These are phyloP conservation scores for Margaritifera margaritifera DNA, from an alignment of 2,888 invertebrate species.

Conservation along the genomic window DNA sequence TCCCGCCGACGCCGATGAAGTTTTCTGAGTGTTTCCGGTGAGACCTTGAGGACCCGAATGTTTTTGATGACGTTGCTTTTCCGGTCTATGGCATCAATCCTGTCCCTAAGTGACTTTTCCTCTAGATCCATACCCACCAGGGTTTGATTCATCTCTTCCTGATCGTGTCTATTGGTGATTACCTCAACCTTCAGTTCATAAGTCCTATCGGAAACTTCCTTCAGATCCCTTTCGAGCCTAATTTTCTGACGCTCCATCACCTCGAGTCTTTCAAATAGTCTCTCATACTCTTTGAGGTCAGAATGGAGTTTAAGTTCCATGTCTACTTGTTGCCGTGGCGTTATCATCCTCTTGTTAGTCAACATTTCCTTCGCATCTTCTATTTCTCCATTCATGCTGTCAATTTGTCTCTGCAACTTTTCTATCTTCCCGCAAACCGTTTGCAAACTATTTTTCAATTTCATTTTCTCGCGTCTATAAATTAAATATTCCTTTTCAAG, in stretches of 20 bases:
- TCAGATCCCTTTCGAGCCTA: conserved; percentile 43
- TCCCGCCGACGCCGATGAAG: conserved; percentile 45
- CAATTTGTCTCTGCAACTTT: conserved; percentile 39
- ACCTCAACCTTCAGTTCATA: conserved; percentile 59
- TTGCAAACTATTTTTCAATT: conserved; percentile 48
- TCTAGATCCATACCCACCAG: conserved; percentile 47
- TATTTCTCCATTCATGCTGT: conserved; percentile 42
- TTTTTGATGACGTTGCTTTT: conserved; percentile 53
- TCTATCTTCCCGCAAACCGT: conserved; percentile 49
- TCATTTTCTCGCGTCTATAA: conserved; percentile 47
- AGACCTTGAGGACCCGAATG: conserved; percentile 57
- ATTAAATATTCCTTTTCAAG: conserved; percentile 38
- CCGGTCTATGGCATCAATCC: conserved; percentile 45
- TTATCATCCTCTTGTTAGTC: conserved; percentile 31
- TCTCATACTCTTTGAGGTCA: conserved; percentile 37
- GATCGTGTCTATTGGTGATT: conserved; percentile 45
- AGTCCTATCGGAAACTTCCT: conserved; percentile 47
- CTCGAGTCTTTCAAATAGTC: conserved; percentile 42
- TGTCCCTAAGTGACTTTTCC: conserved; percentile 46
- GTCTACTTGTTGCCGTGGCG: conserved; percentile 45
- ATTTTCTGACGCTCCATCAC: conserved; percentile 42
- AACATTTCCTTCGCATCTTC: conserved; percentile 45
- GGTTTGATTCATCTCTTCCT: conserved; percentile 45
- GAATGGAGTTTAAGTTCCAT: conserved; percentile 34
- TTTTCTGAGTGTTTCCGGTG: conserved; percentile 57